phyloP scores from a whole-genome alignment of 2,113 vertebrate genomes.

The Hiodon alosoides region DNA sequence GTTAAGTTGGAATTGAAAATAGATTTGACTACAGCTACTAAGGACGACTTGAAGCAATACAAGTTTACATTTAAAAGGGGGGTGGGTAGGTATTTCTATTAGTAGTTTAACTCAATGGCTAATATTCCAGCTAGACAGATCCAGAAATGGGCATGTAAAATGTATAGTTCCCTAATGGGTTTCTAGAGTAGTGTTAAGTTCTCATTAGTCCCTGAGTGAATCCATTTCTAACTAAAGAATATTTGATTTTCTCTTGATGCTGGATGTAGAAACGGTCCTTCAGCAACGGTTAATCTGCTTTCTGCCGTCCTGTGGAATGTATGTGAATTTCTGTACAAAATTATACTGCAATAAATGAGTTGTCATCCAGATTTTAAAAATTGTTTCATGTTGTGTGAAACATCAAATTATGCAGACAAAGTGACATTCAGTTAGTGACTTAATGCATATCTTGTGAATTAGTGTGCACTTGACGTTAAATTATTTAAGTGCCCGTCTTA shows the following conservation, averaged over 20 bases:
- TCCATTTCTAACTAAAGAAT: constrained; percentile 27
- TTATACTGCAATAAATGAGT: constrained; percentile 56
- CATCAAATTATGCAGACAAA: too few relatives aligned
- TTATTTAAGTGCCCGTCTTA: too few relatives aligned
- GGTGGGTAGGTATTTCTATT: not conserved
- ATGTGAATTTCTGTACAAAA: constrained; percentile 52
- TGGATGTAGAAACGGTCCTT: constrained; percentile 45
- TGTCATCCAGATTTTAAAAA: constrained; percentile 39
- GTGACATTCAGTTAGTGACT: too few relatives aligned
- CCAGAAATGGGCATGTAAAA: not conserved
- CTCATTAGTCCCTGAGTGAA: too few relatives aligned
- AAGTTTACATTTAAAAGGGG: constrained; percentile 1
- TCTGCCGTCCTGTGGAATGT: constrained; percentile 57
- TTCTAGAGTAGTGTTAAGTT: too few relatives aligned
- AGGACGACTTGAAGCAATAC: not conserved
- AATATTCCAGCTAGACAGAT: not conserved
- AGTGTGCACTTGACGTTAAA: too few relatives aligned
- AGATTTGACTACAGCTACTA: not conserved
- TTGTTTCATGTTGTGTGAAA: not conserved
- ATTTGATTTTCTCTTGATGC: constrained; percentile 32
- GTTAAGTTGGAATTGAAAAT: not conserved
- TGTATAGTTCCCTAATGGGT: too few relatives aligned
- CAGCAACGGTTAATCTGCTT: constrained; percentile 39
- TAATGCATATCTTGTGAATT: too few relatives aligned
- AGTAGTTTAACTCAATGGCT: not conserved